Evolutionary conservation across 2,113 vertebrate genomes (phyloP), one percentile per base, ranked within the genome.

Genomic region (Oophaga pumilio): DNA sequence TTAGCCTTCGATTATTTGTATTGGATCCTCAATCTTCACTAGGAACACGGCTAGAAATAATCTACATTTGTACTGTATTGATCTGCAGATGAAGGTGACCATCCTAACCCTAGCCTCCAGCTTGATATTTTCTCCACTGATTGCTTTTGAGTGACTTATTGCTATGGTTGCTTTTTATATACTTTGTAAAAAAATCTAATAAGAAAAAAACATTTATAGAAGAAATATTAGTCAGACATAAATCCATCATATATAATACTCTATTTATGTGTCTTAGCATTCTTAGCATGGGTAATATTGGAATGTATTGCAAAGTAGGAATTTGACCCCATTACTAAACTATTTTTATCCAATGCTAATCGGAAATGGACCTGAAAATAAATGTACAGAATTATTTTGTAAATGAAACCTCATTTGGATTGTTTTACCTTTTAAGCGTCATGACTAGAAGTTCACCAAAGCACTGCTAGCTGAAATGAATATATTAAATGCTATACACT

Each of bases 341-440:
- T 28, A 33, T 59, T 28, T 60, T 26, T 33, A 33, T 59, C 56
- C 20, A 11, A 57, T 12, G n/a, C 53, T 80, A 80, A 60, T 59
- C 15, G 17, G 24, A 18, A 80, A 80, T 60, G 59, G 18, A 59
- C 2, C 77, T 60, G 77, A 80, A 59, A 80, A 79, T 24, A 79
- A 57, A 26, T 59, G 13, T 17, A 15, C 49, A 24, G n/a, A 26
- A 56, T 56, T 56, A 78, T 59, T 79, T 79, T 28, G 14, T 15
- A 28, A 59, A 57, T 57, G 18, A 6, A 79, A 59, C 53, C 53
- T 17, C 12, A 28, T 53, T 59, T 28, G 18, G 15, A 20, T 33
- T 14, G 53, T 60, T 18, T 2, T 28, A 26, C 53, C 8, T 57
- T 56, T 26, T 52, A 78, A 7, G 52, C n/a, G 53, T 28, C 24